Base-by-base conservation (phyloP, 2,888 invertebrate genomes). In the Trichacis sp. region DNA sequence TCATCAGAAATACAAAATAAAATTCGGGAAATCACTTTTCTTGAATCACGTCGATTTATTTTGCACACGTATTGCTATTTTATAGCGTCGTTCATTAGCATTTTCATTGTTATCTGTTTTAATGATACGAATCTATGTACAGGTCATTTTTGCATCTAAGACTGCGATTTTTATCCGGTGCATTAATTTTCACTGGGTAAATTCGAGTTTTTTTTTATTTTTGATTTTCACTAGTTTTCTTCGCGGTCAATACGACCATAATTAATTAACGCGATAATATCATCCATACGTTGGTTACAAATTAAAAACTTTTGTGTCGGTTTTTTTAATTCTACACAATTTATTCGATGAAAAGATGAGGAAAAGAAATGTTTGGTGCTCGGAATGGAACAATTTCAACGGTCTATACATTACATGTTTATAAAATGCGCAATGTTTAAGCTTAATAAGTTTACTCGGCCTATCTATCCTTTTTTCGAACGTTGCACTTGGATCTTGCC, bases 11-110 rank as follows among this genome's bases (percentile, higher is more conserved):
- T 60, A 64, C 68, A 64, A 76, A 74, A 75, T 75, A 77, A 78
- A 75, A 74, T 74, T 78, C 69, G 76, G 77, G 78, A 77, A 75
- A 74, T 80, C 78, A 70, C 72, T 67, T 73, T 66, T 64, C 48
- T 46, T 59, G 55, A 38, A 48, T 62, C 49, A 59, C 46, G 50
- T 52, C 56, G 14, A 54, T 69, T 73, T 74, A 64, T 75, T 78
- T 79, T 77, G 73, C 77, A 78, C 73, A 76, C 73, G 73, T 70
- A 71, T 73, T 79, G 82, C 83, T 82, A 82, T 81, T 79, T 77
- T 64, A 80, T 81, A 82, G 81, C 81, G 75, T 73, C 74, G 69
- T 76, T 77, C 71, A 76, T 60, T 56, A 66, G 57, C 57, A 40
- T 47, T 66, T 24, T 33, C 17, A 59, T 63, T 56, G 62, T 63